Evolutionary conservation across 2,888 invertebrate genomes (phyloP).

Genomic region (Ornithoptera priamus): DNA sequence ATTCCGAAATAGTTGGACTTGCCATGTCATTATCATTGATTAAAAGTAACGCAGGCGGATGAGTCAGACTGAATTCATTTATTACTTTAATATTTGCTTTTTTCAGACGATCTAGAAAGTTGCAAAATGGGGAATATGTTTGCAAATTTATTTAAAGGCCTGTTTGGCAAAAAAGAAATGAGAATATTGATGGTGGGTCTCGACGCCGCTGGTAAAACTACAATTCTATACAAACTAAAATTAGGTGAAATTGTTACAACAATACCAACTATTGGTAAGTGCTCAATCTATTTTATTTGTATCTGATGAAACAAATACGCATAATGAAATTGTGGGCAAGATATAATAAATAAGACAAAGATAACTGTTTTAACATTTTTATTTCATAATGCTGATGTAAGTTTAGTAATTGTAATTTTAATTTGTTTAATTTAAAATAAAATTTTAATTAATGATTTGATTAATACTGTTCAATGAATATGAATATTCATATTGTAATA

Average conservation of each 20-base stretch:
- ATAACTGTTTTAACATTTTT: neutral
- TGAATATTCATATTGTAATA: neutral
- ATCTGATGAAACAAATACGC: neutral
- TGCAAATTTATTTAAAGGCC: slow-evolving; percentile 98
- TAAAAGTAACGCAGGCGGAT: slow-evolving; percentile 67
- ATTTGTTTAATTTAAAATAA: neutral
- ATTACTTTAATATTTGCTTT: slow-evolving; percentile 47
- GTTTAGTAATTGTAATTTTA: neutral
- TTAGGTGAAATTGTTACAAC: slow-evolving; percentile 99
- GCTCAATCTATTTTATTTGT: neutral
- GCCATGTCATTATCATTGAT: slow-evolving; percentile 80
- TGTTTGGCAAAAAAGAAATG: slow-evolving; percentile 99
- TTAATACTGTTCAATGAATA: neutral
- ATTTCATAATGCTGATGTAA: neutral
- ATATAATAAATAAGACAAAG: too few relatives aligned
- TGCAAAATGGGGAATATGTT: slow-evolving; percentile 98
- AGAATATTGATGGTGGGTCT: slow-evolving; percentile 99
- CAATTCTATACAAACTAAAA: slow-evolving; percentile 99
- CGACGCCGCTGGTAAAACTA: slow-evolving; percentile 99
- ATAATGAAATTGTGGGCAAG: neutral
- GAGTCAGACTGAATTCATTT: slow-evolving; percentile 64
- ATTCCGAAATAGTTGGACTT: slow-evolving; percentile 52
- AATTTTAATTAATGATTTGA: neutral
- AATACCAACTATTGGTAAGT: slow-evolving; percentile 99
- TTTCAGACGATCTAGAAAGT: slow-evolving; percentile 77